Evolutionary conservation across 2,888 invertebrate species (phyloP).

Genomic region (Cantharis rufa): DNA sequence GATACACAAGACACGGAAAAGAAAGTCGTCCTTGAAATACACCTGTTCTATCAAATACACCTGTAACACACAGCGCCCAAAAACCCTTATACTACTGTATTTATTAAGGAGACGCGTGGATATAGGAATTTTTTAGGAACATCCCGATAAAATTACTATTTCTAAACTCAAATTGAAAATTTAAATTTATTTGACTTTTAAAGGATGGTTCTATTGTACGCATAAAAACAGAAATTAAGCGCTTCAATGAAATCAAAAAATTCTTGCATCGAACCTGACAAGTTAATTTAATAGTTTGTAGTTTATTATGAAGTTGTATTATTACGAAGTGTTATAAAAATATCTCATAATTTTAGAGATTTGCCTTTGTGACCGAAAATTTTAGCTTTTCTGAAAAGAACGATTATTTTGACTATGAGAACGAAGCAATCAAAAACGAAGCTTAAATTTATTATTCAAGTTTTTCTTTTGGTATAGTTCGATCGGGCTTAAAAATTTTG

Average conservation of each 20-base stretch:
- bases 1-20: not conserved
- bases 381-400: not conserved
- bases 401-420: not conserved
- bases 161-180: not conserved
- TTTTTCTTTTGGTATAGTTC: not conserved
- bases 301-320: not conserved
- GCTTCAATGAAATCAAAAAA: not conserved
- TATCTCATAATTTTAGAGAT: not conserved
- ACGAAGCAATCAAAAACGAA: not conserved
- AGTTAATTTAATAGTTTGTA: not conserved
- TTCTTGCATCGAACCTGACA: not conserved
- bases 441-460: not conserved
- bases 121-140: not conserved
- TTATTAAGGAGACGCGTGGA: not conserved
- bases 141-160: not conserved
- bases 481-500: not conserved
- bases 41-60: conserved; percentile 2
- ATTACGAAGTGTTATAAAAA: not conserved
- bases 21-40: conserved; percentile 1
- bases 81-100: not conserved
- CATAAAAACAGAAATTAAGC: not conserved
- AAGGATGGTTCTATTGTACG: not conserved
- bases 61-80: not conserved
- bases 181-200: not conserved
- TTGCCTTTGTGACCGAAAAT: not conserved